Percentiles rank a stretch among this genome's conserved stretches.
These are phyloP conservation scores for Rhopalosiphum maidis DNA, from an alignment of 1,140 invertebrate genomes.

Conservation along the genomic window DNA sequence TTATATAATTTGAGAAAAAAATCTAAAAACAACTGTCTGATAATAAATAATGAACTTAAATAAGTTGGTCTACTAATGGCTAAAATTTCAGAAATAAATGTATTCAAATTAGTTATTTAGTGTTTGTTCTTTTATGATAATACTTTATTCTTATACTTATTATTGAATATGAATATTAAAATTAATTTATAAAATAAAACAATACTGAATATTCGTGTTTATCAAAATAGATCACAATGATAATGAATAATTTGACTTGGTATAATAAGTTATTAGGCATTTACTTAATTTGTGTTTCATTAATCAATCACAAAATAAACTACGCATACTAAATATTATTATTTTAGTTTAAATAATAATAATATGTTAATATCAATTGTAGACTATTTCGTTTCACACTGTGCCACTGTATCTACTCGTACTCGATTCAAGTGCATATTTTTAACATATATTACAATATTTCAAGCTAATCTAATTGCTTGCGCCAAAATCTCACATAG, in stretches of 20 bases:
- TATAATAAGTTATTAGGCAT: neutral
- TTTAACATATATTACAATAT: neutral
- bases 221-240: neutral
- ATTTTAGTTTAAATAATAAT: neutral
- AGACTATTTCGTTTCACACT: neutral
- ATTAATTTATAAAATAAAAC: too few species aligned
- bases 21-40: too few species aligned
- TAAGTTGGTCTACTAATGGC: too few species aligned
- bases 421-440: neutral
- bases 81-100: too few species aligned
- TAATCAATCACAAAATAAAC: neutral
- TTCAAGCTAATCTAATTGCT: neutral
- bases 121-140: neutral
- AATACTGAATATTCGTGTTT: too few species aligned
- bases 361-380: neutral
- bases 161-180: too few species aligned
- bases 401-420: neutral
- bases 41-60: too few species aligned
- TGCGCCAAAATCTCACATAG: neutral
- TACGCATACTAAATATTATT: neutral
- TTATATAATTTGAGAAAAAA: too few species aligned
- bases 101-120: neutral
- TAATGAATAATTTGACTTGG: neutral
- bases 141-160: too few species aligned
- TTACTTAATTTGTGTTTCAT: neutral